Conservation (phyloP, 2,113 vertebrate genomes). For the Coturnix japonica region DNA sequence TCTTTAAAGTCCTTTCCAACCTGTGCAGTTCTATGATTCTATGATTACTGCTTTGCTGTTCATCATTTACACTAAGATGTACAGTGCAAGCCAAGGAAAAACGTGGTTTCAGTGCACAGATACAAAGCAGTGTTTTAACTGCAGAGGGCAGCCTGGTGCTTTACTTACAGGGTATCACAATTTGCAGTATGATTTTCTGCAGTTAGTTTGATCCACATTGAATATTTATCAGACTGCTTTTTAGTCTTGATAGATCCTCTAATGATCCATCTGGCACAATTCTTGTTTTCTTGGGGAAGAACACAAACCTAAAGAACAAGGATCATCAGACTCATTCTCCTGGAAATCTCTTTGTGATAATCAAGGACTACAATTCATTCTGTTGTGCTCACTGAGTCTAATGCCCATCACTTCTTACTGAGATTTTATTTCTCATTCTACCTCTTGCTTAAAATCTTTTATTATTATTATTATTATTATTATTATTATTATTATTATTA, state of each 20-base stretch:
- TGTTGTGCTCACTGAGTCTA: background rate
- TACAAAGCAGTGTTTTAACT: conserved; percentile 25
- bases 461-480: no score
- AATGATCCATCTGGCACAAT: background rate
- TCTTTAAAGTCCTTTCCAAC: no score
- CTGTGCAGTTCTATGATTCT: no score
- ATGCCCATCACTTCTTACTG: background rate
- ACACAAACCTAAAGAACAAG: background rate
- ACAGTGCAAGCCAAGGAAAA: background rate
- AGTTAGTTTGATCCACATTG: background rate
- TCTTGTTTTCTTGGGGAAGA: background rate
- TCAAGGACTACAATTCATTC: background rate
- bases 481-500: no score
- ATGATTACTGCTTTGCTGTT: background rate
- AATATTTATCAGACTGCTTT: background rate
- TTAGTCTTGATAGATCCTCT: background rate
- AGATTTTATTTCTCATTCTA: background rate
- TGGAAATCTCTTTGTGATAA: background rate
- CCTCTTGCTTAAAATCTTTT: background rate
- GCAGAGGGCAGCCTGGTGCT: conserved; percentile 52
- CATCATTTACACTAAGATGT: background rate
- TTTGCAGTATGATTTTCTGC: background rate
- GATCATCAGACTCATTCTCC: background rate
- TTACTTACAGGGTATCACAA: background rate
- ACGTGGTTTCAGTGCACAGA: background rate